Conservation (phyloP, 2,113 vertebrate species). For the Phocoena phocoena region DNA sequence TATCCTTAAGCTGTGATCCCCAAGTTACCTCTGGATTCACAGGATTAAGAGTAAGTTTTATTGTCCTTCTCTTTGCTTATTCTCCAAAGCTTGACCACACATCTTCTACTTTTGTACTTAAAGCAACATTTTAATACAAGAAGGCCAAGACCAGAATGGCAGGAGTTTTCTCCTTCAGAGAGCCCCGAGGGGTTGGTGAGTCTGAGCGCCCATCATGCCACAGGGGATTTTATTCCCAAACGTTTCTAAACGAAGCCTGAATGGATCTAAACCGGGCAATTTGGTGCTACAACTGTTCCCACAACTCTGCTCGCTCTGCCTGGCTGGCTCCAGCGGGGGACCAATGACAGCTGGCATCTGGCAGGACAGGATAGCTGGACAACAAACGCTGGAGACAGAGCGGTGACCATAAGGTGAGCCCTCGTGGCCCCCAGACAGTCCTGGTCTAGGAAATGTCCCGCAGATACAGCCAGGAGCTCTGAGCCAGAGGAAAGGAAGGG, state of each 20-base stretch:
- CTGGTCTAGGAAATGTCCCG: not conserved
- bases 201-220: not conserved
- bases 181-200: not conserved
- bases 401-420: not conserved
- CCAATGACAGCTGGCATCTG: not conserved
- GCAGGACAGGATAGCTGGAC: not conserved
- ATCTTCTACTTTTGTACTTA: not conserved
- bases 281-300: not conserved
- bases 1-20: not conserved
- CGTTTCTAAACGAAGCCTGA: not conserved
- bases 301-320: not conserved
- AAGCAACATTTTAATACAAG: not conserved
- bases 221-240: rapidly evolving
- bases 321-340: not conserved
- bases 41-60: not conserved
- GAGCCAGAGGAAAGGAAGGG: not conserved
- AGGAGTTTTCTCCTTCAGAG: not conserved
- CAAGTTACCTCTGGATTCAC: not conserved
- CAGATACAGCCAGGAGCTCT: not conserved
- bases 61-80: not conserved
- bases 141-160: not conserved
- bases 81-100: not conserved
- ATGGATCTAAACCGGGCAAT: rapidly evolving
- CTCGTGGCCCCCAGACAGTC: too few species aligned
- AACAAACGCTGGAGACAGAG: not conserved